Percentiles rank a stretch among this genome's conserved stretches.
These are phyloP conservation scores for Globicephala melas DNA, from an alignment of 2,113 vertebrate species.

Conservation along the genomic window DNA sequence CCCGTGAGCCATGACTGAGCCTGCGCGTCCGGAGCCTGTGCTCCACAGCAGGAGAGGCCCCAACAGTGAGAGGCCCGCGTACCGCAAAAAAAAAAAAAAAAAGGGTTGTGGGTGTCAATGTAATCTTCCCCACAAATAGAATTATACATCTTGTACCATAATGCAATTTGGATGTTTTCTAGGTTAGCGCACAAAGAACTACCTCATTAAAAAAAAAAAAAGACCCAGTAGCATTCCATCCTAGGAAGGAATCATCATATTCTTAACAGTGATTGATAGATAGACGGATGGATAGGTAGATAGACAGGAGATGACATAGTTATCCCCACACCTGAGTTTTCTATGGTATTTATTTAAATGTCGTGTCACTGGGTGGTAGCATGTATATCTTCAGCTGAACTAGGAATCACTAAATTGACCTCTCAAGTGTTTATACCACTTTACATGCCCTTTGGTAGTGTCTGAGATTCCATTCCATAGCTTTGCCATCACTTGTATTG, in stretches of 20 bases:
- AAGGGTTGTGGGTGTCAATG: background rate
- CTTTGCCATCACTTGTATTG: fast-evolving
- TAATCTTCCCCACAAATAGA: background rate
- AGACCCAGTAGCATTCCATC: background rate
- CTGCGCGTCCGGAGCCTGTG: too few relatives aligned
- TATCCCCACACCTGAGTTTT: background rate
- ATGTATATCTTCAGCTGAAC: background rate
- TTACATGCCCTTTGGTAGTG: background rate
- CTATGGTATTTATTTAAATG: background rate
- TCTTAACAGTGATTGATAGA: background rate
- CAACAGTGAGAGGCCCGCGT: too few relatives aligned
- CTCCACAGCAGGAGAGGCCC: too few relatives aligned
- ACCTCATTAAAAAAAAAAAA: background rate
- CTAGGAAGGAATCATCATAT: background rate
- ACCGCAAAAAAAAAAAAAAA: too few relatives aligned
- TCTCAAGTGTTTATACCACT: background rate
- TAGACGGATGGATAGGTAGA: background rate
- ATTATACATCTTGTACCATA: background rate
- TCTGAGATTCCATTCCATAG: background rate
- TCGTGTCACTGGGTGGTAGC: background rate
- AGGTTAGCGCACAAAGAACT: background rate
- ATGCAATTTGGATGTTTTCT: background rate
- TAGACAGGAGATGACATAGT: background rate
- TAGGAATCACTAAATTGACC: background rate
- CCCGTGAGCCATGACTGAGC: too few relatives aligned